Percentiles rank a stretch among this genome's conserved stretches.
Evolutionary conservation across 2,888 invertebrate species (phyloP).

Genomic region (Perithous albicinctus): DNA sequence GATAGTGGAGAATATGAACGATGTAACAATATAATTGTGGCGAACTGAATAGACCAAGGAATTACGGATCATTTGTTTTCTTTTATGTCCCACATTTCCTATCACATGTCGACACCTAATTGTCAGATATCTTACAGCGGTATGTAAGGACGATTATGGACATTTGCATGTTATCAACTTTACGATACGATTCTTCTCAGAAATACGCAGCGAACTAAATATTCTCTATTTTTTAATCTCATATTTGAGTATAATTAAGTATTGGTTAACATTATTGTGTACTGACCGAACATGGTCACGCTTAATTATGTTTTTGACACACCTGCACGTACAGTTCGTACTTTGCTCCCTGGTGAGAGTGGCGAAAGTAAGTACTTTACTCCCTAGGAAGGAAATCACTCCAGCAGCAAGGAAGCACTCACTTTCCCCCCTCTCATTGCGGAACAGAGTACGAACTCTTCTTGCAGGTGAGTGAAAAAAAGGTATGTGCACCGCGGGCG

Average conservation of each 20-base stretch:
- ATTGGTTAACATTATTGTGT: neutral
- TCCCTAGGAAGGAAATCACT: too few relatives aligned
- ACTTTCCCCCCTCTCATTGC: too few relatives aligned
- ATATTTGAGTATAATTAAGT: neutral
- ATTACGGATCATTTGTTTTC: conserved; percentile 13
- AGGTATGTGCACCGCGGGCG: too few relatives aligned
- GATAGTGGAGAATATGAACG: conserved; percentile 8
- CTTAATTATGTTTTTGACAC: neutral
- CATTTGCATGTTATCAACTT: neutral
- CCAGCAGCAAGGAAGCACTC: too few relatives aligned
- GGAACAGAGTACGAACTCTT: too few relatives aligned
- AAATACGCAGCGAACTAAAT: too few relatives aligned
- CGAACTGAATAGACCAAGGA: conserved; percentile 28
- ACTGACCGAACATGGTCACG: neutral
- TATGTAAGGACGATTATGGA: neutral
- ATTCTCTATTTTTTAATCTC: neutral
- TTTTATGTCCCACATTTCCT: neutral
- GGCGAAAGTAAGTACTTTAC: too few relatives aligned
- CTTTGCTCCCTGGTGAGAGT: too few relatives aligned
- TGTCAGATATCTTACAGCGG: neutral
- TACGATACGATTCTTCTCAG: neutral
- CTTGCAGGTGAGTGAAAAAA: too few relatives aligned
- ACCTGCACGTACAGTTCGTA: too few relatives aligned
- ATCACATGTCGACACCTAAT: neutral
- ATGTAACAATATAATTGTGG: conserved; percentile 21